A percentile compares a stretch with the other conserved stretches of the same genome.
Conservation (phyloP, 2,797 vertebrate genomes). For the Karalla daura region DNA sequence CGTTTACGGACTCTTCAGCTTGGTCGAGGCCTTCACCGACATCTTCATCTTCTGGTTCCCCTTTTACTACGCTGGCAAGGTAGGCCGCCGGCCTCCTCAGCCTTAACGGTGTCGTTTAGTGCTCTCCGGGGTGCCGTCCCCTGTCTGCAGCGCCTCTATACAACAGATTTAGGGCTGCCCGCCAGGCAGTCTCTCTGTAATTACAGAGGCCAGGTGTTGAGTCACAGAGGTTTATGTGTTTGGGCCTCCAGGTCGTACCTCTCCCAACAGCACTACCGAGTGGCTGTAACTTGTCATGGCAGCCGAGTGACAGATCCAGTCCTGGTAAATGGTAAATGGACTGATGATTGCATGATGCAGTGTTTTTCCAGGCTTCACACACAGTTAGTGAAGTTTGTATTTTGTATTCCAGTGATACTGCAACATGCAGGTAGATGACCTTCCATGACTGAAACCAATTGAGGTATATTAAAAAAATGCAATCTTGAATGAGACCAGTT, state of each 20-base stretch:
- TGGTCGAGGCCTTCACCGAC: constrained; percentile 93
- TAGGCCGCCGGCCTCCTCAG: constrained; percentile 63
- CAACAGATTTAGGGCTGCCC: not conserved
- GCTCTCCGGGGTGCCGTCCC: not conserved
- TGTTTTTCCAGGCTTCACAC: no score
- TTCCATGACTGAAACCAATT: no score
- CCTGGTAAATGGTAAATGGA: no score
- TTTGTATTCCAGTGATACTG: no score
- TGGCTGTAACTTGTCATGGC: constrained; percentile 31
- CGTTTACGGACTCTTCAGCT: constrained; percentile 92
- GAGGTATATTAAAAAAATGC: no score
- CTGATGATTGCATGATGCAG: no score
- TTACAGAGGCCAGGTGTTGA: not conserved
- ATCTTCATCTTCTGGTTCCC: constrained; percentile 97
- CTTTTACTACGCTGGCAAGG: constrained; percentile 95
- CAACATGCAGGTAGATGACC: no score
- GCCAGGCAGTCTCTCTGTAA: constrained; percentile 6
- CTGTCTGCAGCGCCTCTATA: not conserved
- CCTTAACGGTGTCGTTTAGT: not conserved
- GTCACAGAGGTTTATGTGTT: not conserved
- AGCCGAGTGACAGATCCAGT: no score
- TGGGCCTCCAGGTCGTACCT: not conserved
- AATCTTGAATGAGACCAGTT: no score
- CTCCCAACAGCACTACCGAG: constrained; percentile 25
- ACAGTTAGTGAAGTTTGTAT: no score